Evolutionary conservation across 2,888 invertebrate genomes (phyloP).

Genomic region (Drosophila robusta): DNA sequence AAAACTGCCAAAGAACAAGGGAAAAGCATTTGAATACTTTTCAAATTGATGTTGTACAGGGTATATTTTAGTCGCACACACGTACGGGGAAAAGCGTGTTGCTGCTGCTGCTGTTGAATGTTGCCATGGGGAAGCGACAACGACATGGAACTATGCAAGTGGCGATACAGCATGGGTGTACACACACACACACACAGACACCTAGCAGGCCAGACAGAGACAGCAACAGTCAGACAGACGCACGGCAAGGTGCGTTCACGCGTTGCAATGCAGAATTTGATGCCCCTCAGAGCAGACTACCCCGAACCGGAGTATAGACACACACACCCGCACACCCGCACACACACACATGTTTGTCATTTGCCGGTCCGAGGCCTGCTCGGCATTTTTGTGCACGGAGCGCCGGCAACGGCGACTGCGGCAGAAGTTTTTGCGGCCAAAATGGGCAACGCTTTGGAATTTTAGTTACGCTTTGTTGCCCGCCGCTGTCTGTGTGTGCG

Average conservation of each 20-base stretch:
- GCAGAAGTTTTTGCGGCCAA: conserved; percentile 73
- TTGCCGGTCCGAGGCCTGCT: conserved; percentile 48
- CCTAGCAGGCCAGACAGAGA: conserved; percentile 1
- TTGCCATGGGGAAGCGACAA: conserved; percentile 58
- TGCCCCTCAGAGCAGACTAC: conserved; percentile 11
- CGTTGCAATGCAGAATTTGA: conserved; percentile 72
- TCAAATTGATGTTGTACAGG: not conserved
- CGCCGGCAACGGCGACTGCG: conserved; percentile 24
- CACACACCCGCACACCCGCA: conserved; percentile 7
- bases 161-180: conserved; percentile 59
- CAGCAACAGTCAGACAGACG: conserved; percentile 26
- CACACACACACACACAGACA: conserved; percentile 34
- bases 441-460: conserved; percentile 80
- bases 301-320: not conserved
- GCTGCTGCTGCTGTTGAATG: conserved; percentile 34
- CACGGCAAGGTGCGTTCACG: conserved; percentile 76
- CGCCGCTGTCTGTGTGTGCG: conserved; percentile 16
- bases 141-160: conserved; percentile 74
- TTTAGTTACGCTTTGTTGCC: conserved; percentile 80
- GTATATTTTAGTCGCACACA: conserved; percentile 5
- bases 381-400: conserved; percentile 69
- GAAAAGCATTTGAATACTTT: too few relatives aligned
- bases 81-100: not conserved
- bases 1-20: too few relatives aligned
- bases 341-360: conserved; percentile 39